Conservation (phyloP, 2,113 vertebrate genomes). For the Turnix velox region DNA sequence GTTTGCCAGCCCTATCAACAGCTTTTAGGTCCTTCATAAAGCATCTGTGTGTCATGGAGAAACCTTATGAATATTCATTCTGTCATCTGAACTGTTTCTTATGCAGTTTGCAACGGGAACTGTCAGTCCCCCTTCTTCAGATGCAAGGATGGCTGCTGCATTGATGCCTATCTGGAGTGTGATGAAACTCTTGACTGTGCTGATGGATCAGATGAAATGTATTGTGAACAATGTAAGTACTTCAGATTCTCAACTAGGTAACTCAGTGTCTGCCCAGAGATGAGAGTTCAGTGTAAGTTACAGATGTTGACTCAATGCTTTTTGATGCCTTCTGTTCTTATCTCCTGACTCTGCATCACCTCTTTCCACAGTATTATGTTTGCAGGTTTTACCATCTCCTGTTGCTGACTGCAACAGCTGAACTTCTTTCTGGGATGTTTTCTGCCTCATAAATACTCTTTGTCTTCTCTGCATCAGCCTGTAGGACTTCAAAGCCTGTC, state of each 20-base stretch:
- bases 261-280: not conserved
- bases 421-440: not conserved
- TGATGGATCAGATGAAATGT: slow-evolving; percentile 83
- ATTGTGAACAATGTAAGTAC: slow-evolving; percentile 79
- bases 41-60: not conserved
- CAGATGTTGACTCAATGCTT: not conserved
- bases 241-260: not conserved
- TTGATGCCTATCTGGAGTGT: slow-evolving; percentile 85
- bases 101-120: slow-evolving; percentile 71
- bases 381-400: not conserved
- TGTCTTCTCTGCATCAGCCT: not conserved
- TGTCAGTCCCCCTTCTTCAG: slow-evolving; percentile 78
- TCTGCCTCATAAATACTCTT: not conserved
- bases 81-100: slow-evolving; percentile 31
- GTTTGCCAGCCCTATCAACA: not conserved
- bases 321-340: not conserved
- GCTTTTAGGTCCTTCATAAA: not conserved
- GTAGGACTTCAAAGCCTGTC: not conserved
- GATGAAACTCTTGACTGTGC: slow-evolving; percentile 80
- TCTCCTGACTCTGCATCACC: not conserved
- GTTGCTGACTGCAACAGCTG: not conserved
- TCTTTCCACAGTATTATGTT: not conserved
- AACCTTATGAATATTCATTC: not conserved
- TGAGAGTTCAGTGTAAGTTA: not conserved
- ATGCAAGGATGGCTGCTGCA: slow-evolving; percentile 87